phyloP scores from a whole-genome alignment of 2,113 vertebrate genomes.

The Circaetus cinerascens region DNA sequence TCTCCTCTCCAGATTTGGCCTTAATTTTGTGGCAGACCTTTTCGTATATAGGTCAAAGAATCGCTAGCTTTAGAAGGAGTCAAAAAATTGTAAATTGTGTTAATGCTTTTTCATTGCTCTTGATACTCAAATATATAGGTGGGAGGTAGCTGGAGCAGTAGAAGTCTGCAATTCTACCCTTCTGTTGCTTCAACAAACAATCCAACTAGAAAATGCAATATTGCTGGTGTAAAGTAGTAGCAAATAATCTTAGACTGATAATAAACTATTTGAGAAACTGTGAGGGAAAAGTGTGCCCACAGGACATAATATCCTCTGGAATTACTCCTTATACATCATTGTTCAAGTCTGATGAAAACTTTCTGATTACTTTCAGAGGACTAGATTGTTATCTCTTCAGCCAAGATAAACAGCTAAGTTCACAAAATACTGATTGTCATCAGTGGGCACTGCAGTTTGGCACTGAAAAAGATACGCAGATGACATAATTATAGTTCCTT shows the following conservation, averaged over 20 bases:
- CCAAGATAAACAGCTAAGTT: background rate
- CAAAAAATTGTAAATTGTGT: background rate
- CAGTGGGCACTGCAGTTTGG: background rate
- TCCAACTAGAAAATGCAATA: background rate
- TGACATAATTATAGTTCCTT: background rate
- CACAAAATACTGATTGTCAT: background rate
- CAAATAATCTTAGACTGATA: constrained; percentile 16
- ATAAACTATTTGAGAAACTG: background rate
- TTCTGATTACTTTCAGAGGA: constrained; percentile 17
- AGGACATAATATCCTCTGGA: constrained; percentile 10
- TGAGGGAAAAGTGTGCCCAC: background rate
- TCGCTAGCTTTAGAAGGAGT: background rate
- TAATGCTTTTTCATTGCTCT: background rate
- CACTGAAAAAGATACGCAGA: background rate
- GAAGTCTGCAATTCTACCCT: background rate
- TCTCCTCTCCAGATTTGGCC: background rate
- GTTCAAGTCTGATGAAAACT: background rate
- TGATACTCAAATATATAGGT: background rate
- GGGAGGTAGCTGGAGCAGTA: background rate
- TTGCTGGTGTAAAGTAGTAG: background rate
- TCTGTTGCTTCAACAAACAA: background rate
- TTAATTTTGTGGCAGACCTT: background rate
- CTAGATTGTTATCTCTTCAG: background rate
- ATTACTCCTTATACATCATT: constrained; percentile 14
- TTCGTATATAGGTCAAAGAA: background rate